Conservation (phyloP, 2,113 vertebrate genomes). For the Oncorhynchus gorbuscha region DNA sequence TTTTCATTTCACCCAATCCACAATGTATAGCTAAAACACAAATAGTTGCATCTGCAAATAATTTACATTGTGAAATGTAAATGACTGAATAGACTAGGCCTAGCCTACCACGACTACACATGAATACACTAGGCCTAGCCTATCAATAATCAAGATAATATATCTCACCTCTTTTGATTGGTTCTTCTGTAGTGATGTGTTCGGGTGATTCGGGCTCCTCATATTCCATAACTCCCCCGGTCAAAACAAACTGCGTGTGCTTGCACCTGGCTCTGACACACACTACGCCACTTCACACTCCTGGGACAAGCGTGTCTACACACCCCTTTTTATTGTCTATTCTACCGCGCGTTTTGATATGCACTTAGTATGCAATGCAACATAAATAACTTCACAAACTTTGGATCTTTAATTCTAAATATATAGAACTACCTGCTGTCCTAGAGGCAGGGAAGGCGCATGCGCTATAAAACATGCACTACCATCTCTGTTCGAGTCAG, state of each 20-base stretch:
- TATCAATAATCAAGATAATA: not conserved
- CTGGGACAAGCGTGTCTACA: not conserved
- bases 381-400: not conserved
- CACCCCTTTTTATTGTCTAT: not conserved
- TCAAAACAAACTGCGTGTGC: conserved; percentile 35
- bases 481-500: conserved; percentile 51
- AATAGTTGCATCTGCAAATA: no score
- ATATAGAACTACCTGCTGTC: conserved; percentile 45
- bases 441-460: conserved; percentile 68
- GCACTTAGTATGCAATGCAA: no score
- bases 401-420: not conserved
- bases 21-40: no score
- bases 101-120: no score
- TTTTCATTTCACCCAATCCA: no score
- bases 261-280: not conserved
- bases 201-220: conserved; percentile 57
- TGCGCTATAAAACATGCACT: conserved; percentile 59
- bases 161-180: conserved; percentile 65
- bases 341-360: not conserved
- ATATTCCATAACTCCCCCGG: conserved; percentile 74
- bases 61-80: not conserved
- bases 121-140: not conserved
- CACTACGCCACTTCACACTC: conserved; percentile 2
- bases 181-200: conserved; percentile 39
- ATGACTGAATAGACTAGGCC: not conserved